A percentile compares a stretch with the other conserved stretches of the same genome.
Evolutionary conservation across 2,113 vertebrate genomes (phyloP).

Genomic region (Muntiacus muntjak): DNA sequence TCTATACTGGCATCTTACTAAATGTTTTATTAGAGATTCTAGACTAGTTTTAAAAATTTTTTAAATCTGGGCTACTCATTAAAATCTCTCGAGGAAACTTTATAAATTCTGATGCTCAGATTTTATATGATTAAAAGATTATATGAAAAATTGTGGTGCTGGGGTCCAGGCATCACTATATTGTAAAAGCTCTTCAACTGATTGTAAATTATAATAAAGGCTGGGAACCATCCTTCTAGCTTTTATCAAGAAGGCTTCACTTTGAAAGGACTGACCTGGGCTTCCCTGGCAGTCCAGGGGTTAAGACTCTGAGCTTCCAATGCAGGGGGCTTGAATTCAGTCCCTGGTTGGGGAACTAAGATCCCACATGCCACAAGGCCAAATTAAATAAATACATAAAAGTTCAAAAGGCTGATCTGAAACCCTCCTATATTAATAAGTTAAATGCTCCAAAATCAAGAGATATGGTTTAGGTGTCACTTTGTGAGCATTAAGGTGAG

Average conservation of each 20-base stretch:
- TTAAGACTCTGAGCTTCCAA: neutral
- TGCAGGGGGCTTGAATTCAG: neutral
- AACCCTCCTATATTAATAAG: neutral
- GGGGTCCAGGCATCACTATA: neutral
- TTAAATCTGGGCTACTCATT: neutral
- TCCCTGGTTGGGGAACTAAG: neutral
- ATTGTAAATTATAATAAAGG: neutral
- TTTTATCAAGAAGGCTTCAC: neutral
- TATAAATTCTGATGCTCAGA: neutral
- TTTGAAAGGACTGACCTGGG: neutral
- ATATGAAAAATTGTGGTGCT: neutral
- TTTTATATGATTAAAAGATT: neutral
- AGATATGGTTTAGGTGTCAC: neutral
- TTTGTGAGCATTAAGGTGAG: neutral
- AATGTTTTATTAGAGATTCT: constrained; percentile 26
- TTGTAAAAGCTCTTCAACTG: neutral
- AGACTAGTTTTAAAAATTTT: neutral
- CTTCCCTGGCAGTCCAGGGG: neutral
- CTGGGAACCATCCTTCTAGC: neutral
- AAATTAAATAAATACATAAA: neutral
- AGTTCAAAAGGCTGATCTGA: neutral
- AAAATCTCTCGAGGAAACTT: neutral
- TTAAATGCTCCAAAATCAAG: neutral
- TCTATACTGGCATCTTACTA: neutral
- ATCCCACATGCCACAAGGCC: neutral